These are phyloP conservation scores for Neoscelio sp. DNA, from an alignment of 2,888 invertebrate genomes.

Conservation along the genomic window DNA sequence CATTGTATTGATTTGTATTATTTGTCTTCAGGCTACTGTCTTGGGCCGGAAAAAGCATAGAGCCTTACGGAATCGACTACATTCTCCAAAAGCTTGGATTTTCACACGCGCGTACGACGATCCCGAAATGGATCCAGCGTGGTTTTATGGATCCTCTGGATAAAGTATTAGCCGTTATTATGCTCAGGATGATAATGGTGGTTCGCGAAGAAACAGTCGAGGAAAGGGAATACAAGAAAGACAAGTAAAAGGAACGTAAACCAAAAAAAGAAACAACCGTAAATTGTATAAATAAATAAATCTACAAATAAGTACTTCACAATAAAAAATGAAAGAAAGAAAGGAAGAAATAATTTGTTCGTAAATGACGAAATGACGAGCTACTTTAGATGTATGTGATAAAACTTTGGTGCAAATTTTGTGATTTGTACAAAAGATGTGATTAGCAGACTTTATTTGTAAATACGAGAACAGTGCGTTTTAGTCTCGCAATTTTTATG, in stretches of 20 bases:
- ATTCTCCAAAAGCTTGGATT: slow-evolving; percentile 99
- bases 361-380: too few relatives aligned
- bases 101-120: slow-evolving; percentile 98
- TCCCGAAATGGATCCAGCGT: slow-evolving; percentile 99
- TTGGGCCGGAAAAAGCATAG: slow-evolving; percentile 98
- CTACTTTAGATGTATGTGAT: too few relatives aligned
- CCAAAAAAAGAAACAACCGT: slow-evolving; percentile 1
- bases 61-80: slow-evolving; percentile 99
- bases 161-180: slow-evolving; percentile 92
- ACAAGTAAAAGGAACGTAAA: slow-evolving; percentile 71
- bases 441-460: too few relatives aligned
- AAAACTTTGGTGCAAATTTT: background rate
- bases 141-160: slow-evolving; percentile 99
- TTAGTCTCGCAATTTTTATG: too few relatives aligned
- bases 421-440: background rate
- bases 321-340: too few relatives aligned
- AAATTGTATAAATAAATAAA: too few relatives aligned
- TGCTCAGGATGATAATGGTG: slow-evolving; percentile 87
- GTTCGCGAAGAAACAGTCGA: slow-evolving; percentile 81
- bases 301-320: background rate
- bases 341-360: too few relatives aligned
- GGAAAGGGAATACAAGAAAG: slow-evolving; percentile 77
- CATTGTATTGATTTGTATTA: background rate
- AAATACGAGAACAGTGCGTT: too few relatives aligned
- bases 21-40: slow-evolving; percentile 86